phyloP scores from a whole-genome alignment of 2,888 invertebrate species.

The Tupiocoris notatus region DNA sequence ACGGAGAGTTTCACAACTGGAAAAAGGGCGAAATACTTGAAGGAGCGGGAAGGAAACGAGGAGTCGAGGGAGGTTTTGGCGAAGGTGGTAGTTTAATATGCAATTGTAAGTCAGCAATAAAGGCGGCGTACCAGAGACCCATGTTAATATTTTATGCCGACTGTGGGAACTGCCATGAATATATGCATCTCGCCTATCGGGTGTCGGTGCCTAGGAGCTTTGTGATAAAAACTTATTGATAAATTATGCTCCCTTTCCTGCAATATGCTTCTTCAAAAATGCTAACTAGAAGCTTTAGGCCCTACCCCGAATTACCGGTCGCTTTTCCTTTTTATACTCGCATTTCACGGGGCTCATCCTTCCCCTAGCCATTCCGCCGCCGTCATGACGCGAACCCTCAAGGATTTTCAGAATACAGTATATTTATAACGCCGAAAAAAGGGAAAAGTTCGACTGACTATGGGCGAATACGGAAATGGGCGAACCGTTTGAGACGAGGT shows the following conservation, averaged over 20 bases:
- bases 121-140: slow-evolving; percentile 32
- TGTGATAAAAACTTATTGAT: slow-evolving; percentile 48
- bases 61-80: background rate
- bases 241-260: slow-evolving; percentile 47
- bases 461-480: too few relatives aligned
- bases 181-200: slow-evolving; percentile 43
- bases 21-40: background rate
- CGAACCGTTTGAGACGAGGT: slow-evolving; percentile 11
- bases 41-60: background rate
- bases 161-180: slow-evolving; percentile 43
- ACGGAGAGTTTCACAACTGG: background rate
- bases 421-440: background rate
- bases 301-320: slow-evolving; percentile 35
- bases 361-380: background rate
- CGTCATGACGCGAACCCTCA: background rate
- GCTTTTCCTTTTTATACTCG: slow-evolving; percentile 22
- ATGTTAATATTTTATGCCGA: slow-evolving; percentile 45
- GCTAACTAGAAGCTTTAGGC: slow-evolving; percentile 44
- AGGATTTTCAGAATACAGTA: background rate
- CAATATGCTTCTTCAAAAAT: slow-evolving; percentile 48
- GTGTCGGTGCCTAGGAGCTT: slow-evolving; percentile 37
- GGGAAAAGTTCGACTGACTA: background rate
- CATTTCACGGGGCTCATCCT: slow-evolving; percentile 16
- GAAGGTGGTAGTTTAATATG: slow-evolving; percentile 42
- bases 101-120: slow-evolving; percentile 43